These are phyloP conservation scores for Chaetodon trifascialis DNA, from an alignment of 2,113 vertebrate genomes.

Conservation along the genomic window DNA sequence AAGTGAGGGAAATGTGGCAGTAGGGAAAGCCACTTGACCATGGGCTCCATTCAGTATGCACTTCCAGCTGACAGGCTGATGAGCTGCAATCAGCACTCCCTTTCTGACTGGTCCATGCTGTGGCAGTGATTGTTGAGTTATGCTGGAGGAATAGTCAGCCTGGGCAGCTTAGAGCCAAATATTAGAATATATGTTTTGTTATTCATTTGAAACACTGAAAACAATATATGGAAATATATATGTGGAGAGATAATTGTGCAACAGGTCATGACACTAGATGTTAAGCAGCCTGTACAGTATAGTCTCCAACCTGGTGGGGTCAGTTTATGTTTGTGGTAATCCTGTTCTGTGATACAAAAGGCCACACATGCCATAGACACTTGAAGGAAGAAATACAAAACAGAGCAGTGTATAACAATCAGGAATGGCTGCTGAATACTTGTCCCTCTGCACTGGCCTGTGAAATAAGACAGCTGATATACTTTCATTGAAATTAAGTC, in stretches of 20 bases:
- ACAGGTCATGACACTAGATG: conserved; percentile 12
- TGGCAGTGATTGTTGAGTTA: conserved; percentile 42
- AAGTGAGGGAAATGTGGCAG: conserved; percentile 52
- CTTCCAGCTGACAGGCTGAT: conserved; percentile 64
- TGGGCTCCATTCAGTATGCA: conserved; percentile 25
- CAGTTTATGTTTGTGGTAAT: not conserved
- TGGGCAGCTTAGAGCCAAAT: not conserved
- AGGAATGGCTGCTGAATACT: not conserved
- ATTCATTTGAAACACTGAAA: conserved; percentile 9
- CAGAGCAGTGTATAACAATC: not conserved
- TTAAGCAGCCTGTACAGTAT: not conserved
- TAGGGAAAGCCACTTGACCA: conserved; percentile 44
- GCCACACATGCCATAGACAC: not conserved
- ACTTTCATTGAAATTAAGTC: not conserved
- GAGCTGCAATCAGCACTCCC: conserved; percentile 63
- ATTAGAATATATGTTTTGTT: not conserved
- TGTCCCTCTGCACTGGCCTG: not conserved
- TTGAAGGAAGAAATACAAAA: not conserved
- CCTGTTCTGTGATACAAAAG: not conserved
- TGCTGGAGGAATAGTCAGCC: conserved; percentile 7
- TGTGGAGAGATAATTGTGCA: not conserved
- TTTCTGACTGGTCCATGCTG: conserved; percentile 42
- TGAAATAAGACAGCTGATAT: not conserved
- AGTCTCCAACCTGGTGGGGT: too few relatives aligned
- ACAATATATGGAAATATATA: not conserved